These are phyloP conservation scores for Diadema setosum DNA, from an alignment of 35 echinoderm and acorn worm species.

Conservation along the genomic window DNA sequence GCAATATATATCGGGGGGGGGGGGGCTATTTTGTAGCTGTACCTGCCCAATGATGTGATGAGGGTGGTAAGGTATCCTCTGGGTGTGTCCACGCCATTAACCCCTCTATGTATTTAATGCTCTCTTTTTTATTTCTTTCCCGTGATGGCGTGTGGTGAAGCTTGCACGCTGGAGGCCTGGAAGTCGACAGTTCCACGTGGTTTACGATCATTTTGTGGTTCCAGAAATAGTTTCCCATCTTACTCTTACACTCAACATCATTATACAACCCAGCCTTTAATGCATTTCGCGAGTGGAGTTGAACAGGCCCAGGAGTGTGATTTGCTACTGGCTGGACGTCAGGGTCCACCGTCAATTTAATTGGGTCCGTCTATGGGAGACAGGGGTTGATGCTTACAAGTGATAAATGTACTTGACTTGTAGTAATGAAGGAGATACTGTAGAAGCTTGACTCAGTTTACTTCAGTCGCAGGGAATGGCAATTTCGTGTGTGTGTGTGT, in stretches of 20 bases:
- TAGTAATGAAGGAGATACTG: too few relatives aligned
- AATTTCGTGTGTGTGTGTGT: not conserved
- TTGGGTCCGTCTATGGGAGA: not conserved
- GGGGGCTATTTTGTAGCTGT: not conserved
- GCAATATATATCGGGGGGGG: not conserved
- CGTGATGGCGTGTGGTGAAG: conserved; percentile 11
- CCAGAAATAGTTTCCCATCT: too few relatives aligned
- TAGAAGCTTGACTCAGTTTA: too few relatives aligned
- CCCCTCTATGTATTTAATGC: conserved; percentile 13
- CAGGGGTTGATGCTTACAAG: conserved; percentile 2
- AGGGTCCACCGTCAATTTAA: conserved; percentile 13
- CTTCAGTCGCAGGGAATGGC: too few relatives aligned
- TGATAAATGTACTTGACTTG: conserved; percentile 11
- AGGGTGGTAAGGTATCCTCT: conserved; percentile 21
- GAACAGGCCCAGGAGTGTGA: not conserved
- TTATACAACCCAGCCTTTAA: too few relatives aligned
- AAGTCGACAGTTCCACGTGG: not conserved
- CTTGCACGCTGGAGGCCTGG: not conserved
- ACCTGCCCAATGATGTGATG: conserved; percentile 20
- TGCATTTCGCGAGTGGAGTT: not conserved
- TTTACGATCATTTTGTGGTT: not conserved
- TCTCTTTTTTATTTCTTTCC: not conserved
- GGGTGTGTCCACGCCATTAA: not conserved
- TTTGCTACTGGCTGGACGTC: conserved; percentile 12
- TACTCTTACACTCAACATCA: too few relatives aligned